Base-by-base conservation (phyloP, 2,113 vertebrate species). In the Promerops cafer region DNA sequence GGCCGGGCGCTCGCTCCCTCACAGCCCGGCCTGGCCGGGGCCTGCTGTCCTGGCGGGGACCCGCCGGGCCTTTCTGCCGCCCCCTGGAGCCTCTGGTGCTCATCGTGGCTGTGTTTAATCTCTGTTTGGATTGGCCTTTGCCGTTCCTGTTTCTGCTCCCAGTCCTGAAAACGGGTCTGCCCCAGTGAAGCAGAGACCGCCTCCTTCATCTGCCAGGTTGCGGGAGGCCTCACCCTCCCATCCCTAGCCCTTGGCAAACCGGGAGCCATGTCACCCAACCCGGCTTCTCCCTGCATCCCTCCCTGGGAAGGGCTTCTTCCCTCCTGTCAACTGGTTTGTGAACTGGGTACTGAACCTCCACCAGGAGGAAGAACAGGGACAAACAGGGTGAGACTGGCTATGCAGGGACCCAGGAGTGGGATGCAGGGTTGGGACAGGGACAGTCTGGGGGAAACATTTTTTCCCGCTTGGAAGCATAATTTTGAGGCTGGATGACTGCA, bases 211-310 rank as follows among this genome's bases (percentile, higher is more conserved):
- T 49, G n/a, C 7, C 72, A 39, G n/a, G 15, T 31, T 39, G 27
- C 1, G 1, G 26, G 42, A 47, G 27, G 19, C n/a, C 54, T 45
- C 19, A 31, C 21, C 11, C 20, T 47, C 20, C 68, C 6, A 1
- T 39, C 21, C 37, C 63, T 42, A 59, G 57, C 56, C 31, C 33
- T 4, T 9, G 2, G 45, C 52, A 53, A 39, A 10, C 13, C 49
- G 17, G 30, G 6, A 50, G 74, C 64, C 31, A 6, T 7, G 39
- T n/a, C 35, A 6, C 22, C 68, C 15, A 6, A 26, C 20, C 56
- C 0, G 0, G 49, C n/a, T 61, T 59, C 37, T 44, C 30, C 30
- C 44, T 5, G 2, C 9, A 28, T 31, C 60, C 19, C 30, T 74
- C 40, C 66, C 11, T 17, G 27, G 52, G 52, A 22, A 45, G 61